Evolutionary conservation across 2,888 invertebrate genomes (phyloP).

Genomic region (Drosophila testacea): DNA sequence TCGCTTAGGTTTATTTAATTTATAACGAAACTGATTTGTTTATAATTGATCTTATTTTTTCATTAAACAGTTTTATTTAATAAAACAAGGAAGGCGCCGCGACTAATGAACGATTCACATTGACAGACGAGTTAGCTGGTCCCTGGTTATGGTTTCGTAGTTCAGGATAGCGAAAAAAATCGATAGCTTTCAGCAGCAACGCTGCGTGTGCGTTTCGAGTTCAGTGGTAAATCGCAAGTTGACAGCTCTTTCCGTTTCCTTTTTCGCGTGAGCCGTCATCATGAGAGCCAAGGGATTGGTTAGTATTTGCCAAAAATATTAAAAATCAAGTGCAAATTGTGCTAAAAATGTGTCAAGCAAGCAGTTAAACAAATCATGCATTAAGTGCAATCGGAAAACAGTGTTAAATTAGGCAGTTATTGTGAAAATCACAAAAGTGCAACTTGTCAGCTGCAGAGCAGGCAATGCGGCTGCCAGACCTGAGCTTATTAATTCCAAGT

Average conservation of each 20-base stretch:
- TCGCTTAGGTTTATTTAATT: too few species aligned
- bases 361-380: conserved; percentile 11
- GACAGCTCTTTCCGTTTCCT: conserved; percentile 85
- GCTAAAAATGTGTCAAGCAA: conserved; percentile 42
- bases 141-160: too few species aligned
- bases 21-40: too few species aligned
- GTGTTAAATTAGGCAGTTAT: conserved; percentile 5
- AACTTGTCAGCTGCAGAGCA: neutral
- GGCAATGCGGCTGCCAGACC: conserved; percentile 24
- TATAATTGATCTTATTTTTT: too few species aligned
- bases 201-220: conserved; percentile 34
- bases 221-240: conserved; percentile 53
- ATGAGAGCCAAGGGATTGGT: conserved; percentile 97
- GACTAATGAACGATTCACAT: too few species aligned
- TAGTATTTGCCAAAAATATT: conserved; percentile 72
- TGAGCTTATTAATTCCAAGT: neutral
- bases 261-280: conserved; percentile 86
- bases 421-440: conserved; percentile 21
- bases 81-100: too few species aligned
- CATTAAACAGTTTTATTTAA: too few species aligned
- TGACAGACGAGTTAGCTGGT: too few species aligned
- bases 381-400: conserved; percentile 6
- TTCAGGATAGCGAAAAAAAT: too few species aligned
- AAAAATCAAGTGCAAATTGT: conserved; percentile 40
- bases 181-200: conserved; percentile 22